Conservation (phyloP, 2,888 invertebrate genomes). For the Anagyrus pseudococci region DNA sequence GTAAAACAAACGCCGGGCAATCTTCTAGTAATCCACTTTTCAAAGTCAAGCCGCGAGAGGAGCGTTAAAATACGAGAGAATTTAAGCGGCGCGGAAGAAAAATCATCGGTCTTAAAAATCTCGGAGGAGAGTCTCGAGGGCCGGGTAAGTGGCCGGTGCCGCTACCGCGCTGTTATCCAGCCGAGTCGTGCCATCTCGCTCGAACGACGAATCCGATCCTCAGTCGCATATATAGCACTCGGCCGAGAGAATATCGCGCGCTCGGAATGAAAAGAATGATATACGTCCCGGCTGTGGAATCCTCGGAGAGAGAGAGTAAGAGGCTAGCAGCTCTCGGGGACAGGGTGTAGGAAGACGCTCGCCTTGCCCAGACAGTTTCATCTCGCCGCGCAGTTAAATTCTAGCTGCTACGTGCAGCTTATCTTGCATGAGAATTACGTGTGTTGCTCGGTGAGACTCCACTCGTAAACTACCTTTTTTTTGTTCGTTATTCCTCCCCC, state of each 20-base stretch:
- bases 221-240: constrained; percentile 4
- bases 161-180: not conserved
- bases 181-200: not conserved
- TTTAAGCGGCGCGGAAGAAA: constrained; percentile 5
- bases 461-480: too few relatives aligned
- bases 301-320: not conserved
- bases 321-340: too few relatives aligned
- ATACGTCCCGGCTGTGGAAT: not conserved
- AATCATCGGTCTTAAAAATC: constrained; percentile 26
- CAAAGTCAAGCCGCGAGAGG: constrained; percentile 3
- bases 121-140: not conserved
- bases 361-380: too few relatives aligned
- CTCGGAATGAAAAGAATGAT: constrained; percentile 23
- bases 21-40: constrained; percentile 21
- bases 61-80: not conserved
- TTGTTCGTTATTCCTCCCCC: too few relatives aligned
- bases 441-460: too few relatives aligned
- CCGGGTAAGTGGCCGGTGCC: not conserved
- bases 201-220: constrained; percentile 13
- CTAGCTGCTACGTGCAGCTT: too few relatives aligned
- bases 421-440: too few relatives aligned
- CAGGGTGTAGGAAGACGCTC: too few relatives aligned
- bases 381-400: too few relatives aligned
- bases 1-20: constrained; percentile 20
- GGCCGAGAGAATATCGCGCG: not conserved